These are phyloP conservation scores for Cranoglanis bouderius DNA, from an alignment of 2,113 vertebrate species.

Conservation along the genomic window DNA sequence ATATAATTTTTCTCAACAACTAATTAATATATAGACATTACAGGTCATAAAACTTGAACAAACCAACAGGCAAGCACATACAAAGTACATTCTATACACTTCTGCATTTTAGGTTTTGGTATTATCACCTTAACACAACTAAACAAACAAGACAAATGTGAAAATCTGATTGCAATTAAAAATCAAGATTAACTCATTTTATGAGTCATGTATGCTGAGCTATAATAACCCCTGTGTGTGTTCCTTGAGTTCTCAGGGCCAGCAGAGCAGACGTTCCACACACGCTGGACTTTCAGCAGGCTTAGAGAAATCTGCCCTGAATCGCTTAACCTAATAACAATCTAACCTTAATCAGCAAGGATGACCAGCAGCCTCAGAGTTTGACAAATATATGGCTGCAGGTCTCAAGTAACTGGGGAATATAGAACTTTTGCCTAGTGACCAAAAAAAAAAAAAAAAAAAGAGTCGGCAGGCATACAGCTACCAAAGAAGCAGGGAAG, in stretches of 20 bases:
- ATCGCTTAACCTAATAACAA: conserved; percentile 40
- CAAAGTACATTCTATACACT: neutral
- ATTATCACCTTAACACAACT: neutral
- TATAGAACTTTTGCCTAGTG: neutral
- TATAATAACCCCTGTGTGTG: neutral
- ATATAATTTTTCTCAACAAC: neutral
- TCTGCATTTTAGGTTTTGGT: neutral
- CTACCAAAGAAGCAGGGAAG: neutral
- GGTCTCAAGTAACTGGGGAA: neutral
- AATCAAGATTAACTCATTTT: neutral
- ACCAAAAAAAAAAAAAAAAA: neutral
- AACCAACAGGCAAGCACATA: neutral
- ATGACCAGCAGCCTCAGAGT: neutral
- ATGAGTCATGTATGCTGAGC: neutral
- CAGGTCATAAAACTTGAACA: too few species aligned
- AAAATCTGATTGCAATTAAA: neutral
- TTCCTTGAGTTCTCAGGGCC: neutral
- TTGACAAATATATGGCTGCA: neutral
- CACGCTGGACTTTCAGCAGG: conserved; percentile 15
- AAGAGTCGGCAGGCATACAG: neutral
- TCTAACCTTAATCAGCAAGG: conserved; percentile 37
- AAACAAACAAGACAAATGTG: neutral
- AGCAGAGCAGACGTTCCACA: neutral
- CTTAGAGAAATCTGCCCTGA: conserved; percentile 42
- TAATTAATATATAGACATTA: neutral